phyloP scores from a whole-genome alignment of 2,113 vertebrate species.

The Mirza zaza region DNA sequence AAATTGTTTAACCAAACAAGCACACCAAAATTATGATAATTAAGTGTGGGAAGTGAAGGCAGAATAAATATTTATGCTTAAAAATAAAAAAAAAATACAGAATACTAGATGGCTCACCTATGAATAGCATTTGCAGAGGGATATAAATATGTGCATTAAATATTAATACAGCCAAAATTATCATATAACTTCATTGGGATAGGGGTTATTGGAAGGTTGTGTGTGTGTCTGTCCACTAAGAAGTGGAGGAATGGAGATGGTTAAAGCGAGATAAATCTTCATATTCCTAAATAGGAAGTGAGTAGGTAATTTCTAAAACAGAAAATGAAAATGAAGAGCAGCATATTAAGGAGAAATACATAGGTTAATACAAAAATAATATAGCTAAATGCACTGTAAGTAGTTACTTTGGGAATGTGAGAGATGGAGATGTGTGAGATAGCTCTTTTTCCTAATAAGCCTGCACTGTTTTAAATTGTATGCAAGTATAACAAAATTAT shows the following conservation, averaged over 20 bases:
- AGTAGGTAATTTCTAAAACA: not conserved
- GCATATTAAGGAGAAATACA: not conserved
- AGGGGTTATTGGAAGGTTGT: not conserved
- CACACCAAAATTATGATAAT: not conserved
- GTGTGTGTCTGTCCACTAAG: not conserved
- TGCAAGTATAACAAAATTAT: not conserved
- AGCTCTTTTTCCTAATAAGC: not conserved
- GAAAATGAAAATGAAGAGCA: not conserved
- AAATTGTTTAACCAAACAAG: not conserved
- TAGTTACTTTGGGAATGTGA: not conserved
- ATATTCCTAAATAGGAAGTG: not conserved
- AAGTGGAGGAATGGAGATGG: no score
- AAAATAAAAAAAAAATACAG: not conserved
- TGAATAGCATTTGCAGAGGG: not conserved
- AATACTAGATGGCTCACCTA: not conserved
- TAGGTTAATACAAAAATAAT: not conserved
- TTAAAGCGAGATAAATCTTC: not conserved
- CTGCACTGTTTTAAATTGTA: not conserved
- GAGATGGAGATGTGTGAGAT: not conserved
- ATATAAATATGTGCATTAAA: not conserved
- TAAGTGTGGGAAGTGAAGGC: not conserved
- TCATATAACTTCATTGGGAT: not conserved
- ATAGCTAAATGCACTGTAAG: not conserved
- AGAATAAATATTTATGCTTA: not conserved
- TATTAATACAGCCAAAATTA: not conserved